A percentile compares a stretch with the other conserved stretches of the same genome.
Conservation (phyloP, 2,888 invertebrate genomes). For the Lycaena phlaeas region DNA sequence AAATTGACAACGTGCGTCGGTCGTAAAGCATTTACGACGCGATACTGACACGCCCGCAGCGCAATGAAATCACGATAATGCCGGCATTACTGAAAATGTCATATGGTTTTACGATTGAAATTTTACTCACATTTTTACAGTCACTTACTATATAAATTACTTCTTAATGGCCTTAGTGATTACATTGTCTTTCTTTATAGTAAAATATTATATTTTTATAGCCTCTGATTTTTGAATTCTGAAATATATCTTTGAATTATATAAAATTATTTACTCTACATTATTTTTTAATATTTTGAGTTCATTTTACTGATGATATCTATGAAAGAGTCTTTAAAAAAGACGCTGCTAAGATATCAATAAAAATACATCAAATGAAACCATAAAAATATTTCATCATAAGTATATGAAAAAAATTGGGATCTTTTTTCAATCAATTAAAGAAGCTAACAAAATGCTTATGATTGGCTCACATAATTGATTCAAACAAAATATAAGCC, state of each 20-base stretch:
- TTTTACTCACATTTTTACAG: conserved; percentile 16
- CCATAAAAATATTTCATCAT: conserved; percentile 1
- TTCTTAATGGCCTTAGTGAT: background rate
- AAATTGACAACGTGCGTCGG: conserved; percentile 47
- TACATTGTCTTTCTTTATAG: background rate
- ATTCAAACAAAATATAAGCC: conserved; percentile 24
- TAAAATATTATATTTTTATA: too few relatives aligned
- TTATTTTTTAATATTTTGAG: too few relatives aligned
- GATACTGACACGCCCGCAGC: conserved; percentile 31
- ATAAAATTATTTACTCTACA: too few relatives aligned
- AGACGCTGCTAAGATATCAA: too few relatives aligned
- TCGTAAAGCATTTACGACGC: conserved; percentile 47
- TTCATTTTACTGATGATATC: too few relatives aligned
- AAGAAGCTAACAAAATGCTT: background rate
- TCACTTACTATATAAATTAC: conserved; percentile 1
- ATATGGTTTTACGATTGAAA: conserved; percentile 15
- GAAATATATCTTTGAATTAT: too few relatives aligned
- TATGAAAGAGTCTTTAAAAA: too few relatives aligned
- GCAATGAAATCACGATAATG: conserved; percentile 31
- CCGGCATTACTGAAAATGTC: conserved; percentile 29
- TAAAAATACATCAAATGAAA: background rate
- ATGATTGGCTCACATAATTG: background rate
- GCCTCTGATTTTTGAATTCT: too few relatives aligned
- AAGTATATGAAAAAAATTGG: background rate
- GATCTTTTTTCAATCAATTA: conserved; percentile 1